Conservation (phyloP, 1,140 invertebrate species). For the Lysiphlebus fabarum region DNA sequence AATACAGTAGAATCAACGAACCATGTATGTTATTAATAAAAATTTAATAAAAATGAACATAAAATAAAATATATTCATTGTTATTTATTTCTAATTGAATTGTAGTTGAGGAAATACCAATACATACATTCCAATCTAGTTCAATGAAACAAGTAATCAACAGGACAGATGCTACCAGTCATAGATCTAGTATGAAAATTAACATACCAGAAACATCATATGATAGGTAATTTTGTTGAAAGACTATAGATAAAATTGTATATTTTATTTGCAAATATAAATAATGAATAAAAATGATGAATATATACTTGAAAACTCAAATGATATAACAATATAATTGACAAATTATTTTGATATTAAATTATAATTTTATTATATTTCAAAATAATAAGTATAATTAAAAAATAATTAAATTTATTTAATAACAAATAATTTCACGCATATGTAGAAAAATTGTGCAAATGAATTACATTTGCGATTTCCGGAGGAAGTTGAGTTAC, state of each 20-base stretch:
- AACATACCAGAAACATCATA: slow-evolving; percentile 36
- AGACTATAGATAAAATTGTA: too few species aligned
- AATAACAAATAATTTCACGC: neutral
- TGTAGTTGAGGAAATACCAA: neutral
- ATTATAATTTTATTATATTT: slow-evolving; percentile 7
- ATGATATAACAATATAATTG: slow-evolving; percentile 26
- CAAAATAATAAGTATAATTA: neutral
- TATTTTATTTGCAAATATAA: too few species aligned
- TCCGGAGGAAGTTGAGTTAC: neutral
- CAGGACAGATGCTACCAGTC: neutral
- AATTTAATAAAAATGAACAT: too few species aligned
- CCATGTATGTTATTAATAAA: too few species aligned
- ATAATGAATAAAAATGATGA: too few species aligned
- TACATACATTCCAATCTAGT: slow-evolving; percentile 36
- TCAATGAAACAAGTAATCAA: slow-evolving; percentile 31
- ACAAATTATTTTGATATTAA: slow-evolving; percentile 13
- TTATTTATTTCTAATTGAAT: neutral
- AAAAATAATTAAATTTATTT: neutral
- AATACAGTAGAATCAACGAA: too few species aligned
- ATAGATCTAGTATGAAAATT: slow-evolving; percentile 29
- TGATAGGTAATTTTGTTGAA: slow-evolving; percentile 34
- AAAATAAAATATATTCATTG: too few species aligned
- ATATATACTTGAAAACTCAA: too few species aligned
- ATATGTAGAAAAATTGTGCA: neutral
- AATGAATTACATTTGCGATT: neutral